These are phyloP conservation scores for Plebejus anna DNA, from an alignment of 2,888 invertebrate genomes.

Conservation along the genomic window DNA sequence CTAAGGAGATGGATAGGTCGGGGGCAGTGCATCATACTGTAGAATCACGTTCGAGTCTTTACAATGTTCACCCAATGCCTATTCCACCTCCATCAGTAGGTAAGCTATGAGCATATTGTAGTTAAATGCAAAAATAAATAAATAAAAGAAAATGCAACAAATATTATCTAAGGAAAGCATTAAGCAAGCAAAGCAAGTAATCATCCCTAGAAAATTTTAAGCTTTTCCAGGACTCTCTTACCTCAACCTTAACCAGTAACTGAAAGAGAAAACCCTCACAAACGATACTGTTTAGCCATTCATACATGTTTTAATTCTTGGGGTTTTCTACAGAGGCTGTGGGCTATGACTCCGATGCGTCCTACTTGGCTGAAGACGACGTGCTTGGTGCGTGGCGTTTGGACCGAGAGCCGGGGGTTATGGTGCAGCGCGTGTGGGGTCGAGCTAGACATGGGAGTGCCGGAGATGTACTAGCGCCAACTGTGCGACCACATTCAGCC, in stretches of 20 bases:
- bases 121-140: no score
- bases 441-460: constrained; percentile 64
- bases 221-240: no score
- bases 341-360: constrained; percentile 59
- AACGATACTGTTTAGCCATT: no score
- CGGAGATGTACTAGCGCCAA: constrained; percentile 66
- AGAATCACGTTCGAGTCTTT: constrained; percentile 54
- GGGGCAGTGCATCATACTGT: constrained; percentile 61
- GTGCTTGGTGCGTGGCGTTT: constrained; percentile 38
- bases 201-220: no score
- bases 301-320: background rate
- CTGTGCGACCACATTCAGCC: constrained; percentile 63
- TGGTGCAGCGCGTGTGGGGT: constrained; percentile 31
- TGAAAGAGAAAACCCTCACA: no score
- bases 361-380: constrained; percentile 51
- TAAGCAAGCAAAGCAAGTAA: no score
- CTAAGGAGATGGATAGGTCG: constrained; percentile 54
- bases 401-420: constrained; percentile 31
- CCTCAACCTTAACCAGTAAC: no score
- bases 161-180: no score
- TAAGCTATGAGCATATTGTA: constrained; percentile 35
- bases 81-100: constrained; percentile 66
- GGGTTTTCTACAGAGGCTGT: constrained; percentile 52
- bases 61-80: constrained; percentile 41
- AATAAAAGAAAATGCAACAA: no score